Evolutionary conservation across 2,888 invertebrate genomes (phyloP).

Genomic region (Synanthedon vespiformis): DNA sequence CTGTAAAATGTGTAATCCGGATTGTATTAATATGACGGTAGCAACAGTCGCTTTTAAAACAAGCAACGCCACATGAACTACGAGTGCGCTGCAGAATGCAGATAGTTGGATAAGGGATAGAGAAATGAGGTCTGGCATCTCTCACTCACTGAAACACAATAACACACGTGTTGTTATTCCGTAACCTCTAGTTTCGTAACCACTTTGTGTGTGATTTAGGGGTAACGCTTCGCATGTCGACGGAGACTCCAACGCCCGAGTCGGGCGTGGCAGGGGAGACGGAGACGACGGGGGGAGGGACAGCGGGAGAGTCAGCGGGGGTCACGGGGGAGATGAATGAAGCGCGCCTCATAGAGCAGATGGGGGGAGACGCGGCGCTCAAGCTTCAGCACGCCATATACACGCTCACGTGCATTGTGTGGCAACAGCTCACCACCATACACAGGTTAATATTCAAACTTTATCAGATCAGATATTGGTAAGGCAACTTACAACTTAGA

Average conservation of each 20-base stretch:
- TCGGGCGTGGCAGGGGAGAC: conserved; percentile 3
- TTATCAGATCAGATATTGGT: no score
- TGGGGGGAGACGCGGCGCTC: conserved; percentile 75
- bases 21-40: no score
- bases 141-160: no score
- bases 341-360: conserved; percentile 9
- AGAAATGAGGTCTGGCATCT: no score
- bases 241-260: conserved; percentile 33
- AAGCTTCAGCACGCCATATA: conserved; percentile 89
- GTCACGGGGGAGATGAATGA: conserved; percentile 2
- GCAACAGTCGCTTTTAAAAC: no score
- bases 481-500: no score
- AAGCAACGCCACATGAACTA: no score
- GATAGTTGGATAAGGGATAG: no score
- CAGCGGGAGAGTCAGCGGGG: conserved; percentile 2
- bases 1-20: no score
- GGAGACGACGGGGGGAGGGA: conserved; percentile 3
- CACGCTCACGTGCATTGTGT: conserved; percentile 87
- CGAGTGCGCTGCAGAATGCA: no score
- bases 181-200: no score
- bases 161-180: no score
- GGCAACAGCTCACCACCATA: conserved; percentile 90
- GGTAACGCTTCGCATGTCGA: conserved; percentile 37
- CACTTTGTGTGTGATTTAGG: conserved; percentile 3
- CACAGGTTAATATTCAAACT: conserved; percentile 66